phyloP scores from a whole-genome alignment of 2,797 vertebrate species.

The Hirundo rustica region DNA sequence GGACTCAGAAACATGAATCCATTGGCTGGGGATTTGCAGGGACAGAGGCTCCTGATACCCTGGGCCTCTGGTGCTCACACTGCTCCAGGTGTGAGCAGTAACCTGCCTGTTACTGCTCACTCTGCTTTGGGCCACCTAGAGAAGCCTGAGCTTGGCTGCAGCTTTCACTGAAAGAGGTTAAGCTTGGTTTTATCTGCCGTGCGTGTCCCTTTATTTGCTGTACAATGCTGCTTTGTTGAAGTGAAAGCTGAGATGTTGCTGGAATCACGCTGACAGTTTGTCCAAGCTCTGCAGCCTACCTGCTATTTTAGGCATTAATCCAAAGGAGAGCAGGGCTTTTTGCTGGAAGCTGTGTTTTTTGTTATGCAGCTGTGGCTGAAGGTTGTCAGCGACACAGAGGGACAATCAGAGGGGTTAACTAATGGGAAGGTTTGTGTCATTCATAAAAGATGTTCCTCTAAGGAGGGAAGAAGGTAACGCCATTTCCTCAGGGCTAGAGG shows the following conservation, averaged over 20 bases:
- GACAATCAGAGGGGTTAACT: conserved; percentile 33
- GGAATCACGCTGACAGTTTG: not conserved
- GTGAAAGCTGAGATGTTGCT: not conserved
- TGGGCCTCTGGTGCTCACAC: fast-evolving
- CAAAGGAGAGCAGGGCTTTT: conserved; percentile 3
- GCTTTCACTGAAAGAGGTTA: not conserved
- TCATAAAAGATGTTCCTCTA: conserved; percentile 3
- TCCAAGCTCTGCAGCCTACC: conserved; percentile 9
- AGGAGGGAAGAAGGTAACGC: conserved; percentile 9
- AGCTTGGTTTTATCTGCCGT: not conserved
- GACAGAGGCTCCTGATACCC: not conserved
- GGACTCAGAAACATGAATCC: not conserved
- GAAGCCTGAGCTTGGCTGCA: not conserved
- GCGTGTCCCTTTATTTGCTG: not conserved
- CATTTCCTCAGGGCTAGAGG: not conserved
- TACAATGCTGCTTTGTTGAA: not conserved
- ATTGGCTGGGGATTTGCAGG: not conserved
- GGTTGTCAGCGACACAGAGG: not conserved
- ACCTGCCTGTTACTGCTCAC: not conserved
- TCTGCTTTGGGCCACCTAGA: not conserved
- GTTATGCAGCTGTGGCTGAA: not conserved
- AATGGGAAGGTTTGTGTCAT: conserved; percentile 31
- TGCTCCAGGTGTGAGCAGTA: not conserved
- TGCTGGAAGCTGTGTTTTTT: conserved; percentile 24
- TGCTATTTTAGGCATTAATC: conserved; percentile 29